Evolutionary conservation across 2,113 vertebrate genomes (phyloP).

Genomic region (Platichthys flesus): DNA sequence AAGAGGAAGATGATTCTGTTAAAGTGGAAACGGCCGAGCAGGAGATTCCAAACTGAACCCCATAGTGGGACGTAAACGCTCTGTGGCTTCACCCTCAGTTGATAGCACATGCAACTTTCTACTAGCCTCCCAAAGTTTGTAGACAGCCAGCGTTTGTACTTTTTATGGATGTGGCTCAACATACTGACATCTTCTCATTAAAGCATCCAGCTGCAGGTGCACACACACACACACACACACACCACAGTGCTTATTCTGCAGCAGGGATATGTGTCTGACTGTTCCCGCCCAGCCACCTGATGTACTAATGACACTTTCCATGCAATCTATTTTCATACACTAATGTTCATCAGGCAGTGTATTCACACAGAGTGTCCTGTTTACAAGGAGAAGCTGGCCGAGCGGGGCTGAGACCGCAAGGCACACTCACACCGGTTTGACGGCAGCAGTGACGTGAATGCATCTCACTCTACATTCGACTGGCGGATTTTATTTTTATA

Average conservation of each 20-base stretch:
- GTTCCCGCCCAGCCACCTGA: constrained; percentile 12
- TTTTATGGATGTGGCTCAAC: constrained; percentile 29
- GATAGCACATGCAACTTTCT: constrained; percentile 53
- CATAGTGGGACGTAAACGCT: constrained; percentile 7
- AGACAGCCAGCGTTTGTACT: constrained; percentile 54
- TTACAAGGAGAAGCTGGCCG: constrained; percentile 39
- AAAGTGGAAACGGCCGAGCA: constrained; percentile 82
- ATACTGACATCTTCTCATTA: constrained; percentile 9
- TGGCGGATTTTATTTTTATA: constrained; percentile 63
- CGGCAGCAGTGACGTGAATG: constrained; percentile 6
- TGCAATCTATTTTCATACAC: constrained; percentile 74
- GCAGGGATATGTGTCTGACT: constrained; percentile 23
- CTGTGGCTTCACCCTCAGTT: constrained; percentile 26
- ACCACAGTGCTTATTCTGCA: constrained; percentile 13
- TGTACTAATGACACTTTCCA: constrained; percentile 32
- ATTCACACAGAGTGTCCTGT: constrained; percentile 38
- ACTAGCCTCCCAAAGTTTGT: constrained; percentile 50
- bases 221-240: constrained; percentile 8
- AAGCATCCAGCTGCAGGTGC: constrained; percentile 3
- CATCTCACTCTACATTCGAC: constrained; percentile 25
- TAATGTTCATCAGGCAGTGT: constrained; percentile 30
- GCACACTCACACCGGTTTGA: neutral
- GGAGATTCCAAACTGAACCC: constrained; percentile 71
- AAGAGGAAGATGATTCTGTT: constrained; percentile 75
- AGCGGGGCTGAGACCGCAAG: constrained; percentile 5